A percentile compares a stretch with the other conserved stretches of the same genome.
These are phyloP conservation scores for Rousettus madagascariensis DNA, from an alignment of 2,797 vertebrate genomes.

Conservation along the genomic window DNA sequence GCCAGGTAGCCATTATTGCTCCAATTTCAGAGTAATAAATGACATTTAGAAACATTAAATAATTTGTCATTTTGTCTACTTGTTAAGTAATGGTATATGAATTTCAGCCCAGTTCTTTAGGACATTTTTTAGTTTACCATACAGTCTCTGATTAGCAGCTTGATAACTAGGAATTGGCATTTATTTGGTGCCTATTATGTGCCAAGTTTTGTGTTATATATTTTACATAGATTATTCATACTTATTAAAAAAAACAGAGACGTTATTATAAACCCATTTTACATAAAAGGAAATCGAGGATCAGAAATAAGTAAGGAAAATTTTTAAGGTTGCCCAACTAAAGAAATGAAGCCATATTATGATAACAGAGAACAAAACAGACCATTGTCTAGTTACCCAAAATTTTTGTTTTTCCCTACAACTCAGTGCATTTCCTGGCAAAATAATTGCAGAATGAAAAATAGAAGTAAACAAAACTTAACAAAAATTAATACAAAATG, in stretches of 20 bases:
- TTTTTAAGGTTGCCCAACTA: background rate
- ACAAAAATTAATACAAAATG: background rate
- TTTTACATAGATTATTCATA: background rate
- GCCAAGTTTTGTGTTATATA: background rate
- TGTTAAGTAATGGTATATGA: background rate
- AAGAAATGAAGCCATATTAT: background rate
- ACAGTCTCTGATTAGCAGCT: background rate
- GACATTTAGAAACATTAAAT: background rate
- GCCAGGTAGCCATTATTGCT: background rate
- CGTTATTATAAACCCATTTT: background rate
- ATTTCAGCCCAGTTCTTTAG: background rate
- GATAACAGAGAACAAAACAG: background rate
- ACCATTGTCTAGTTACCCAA: background rate
- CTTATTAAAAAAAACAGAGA: background rate
- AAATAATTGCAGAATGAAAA: background rate
- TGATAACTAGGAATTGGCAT: background rate
- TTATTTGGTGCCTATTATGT: background rate
- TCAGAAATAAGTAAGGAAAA: background rate
- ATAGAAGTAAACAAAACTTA: background rate
- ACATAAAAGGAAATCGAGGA: background rate
- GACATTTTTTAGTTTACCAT: background rate
- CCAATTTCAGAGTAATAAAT: constrained; percentile 9
- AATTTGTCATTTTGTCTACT: background rate
- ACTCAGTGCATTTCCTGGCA: background rate
- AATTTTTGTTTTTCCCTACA: background rate